These are phyloP conservation scores for Chymomyza fuscimana DNA, from an alignment of 2,888 invertebrate genomes.

Conservation along the genomic window DNA sequence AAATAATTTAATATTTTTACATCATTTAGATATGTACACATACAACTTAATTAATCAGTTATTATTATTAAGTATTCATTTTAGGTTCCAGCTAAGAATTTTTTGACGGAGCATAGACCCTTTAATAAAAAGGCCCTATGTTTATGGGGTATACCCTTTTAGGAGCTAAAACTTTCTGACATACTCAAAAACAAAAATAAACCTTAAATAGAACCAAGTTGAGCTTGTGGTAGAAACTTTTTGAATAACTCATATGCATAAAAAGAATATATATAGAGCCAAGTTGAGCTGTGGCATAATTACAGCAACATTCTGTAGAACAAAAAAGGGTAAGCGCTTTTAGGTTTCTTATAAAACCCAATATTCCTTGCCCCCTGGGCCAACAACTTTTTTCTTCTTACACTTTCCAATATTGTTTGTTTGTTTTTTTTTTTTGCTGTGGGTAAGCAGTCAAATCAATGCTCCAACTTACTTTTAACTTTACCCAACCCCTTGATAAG, in stretches of 20 bases:
- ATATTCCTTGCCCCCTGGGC: too few species aligned
- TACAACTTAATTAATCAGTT: too few species aligned
- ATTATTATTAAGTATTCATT: too few species aligned
- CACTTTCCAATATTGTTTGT: background rate
- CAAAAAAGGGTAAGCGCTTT: background rate
- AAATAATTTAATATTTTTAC: too few species aligned
- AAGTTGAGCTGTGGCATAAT: background rate
- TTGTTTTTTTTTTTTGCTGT: background rate
- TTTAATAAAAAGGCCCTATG: too few species aligned
- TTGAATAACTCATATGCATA: background rate
- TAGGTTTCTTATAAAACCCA: background rate
- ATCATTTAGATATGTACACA: too few species aligned
- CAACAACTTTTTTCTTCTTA: background rate
- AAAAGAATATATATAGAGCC: background rate
- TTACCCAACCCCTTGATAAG: constrained; percentile 35
- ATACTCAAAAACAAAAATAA: too few species aligned
- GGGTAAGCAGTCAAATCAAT: constrained; percentile 1
- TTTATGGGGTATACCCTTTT: too few species aligned
- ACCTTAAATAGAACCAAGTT: background rate
- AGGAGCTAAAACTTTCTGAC: too few species aligned
- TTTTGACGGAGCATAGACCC: too few species aligned
- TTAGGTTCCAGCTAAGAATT: too few species aligned
- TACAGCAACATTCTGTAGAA: background rate
- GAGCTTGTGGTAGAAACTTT: background rate
- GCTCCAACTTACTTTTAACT: constrained; percentile 27